Percentiles rank a stretch among this genome's conserved stretches.
phyloP scores from a whole-genome alignment of 2,888 invertebrate species.

The Acleris holmiana region DNA sequence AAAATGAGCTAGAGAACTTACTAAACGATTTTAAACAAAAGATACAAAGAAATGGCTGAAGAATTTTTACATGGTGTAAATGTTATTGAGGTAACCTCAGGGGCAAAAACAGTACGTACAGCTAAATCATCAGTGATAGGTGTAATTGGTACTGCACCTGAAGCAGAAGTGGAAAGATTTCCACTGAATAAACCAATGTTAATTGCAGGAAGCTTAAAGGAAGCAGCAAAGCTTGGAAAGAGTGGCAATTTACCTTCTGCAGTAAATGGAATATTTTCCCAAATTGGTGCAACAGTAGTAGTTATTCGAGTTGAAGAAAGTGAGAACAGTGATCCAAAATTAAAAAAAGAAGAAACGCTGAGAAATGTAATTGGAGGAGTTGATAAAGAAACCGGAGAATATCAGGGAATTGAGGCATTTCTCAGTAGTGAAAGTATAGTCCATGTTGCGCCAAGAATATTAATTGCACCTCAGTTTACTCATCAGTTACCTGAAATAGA shows the following conservation, averaged over 20 bases:
- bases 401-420: background rate
- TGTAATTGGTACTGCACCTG: constrained; percentile 3
- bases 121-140: constrained; percentile 3
- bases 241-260: background rate
- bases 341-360: background rate
- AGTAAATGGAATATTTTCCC: background rate
- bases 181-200: background rate
- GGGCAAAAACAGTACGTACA: too few species aligned
- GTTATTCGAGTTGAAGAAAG: constrained; percentile 1
- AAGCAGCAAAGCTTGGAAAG: background rate
- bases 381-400: constrained; percentile 1
- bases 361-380: background rate
- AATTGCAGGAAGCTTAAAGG: background rate
- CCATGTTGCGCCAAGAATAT: background rate
- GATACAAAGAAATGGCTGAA: too few species aligned
- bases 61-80: too few species aligned
- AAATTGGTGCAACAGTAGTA: constrained; percentile 1
- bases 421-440: constrained; percentile 3
- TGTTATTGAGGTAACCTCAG: too few species aligned
- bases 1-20: too few species aligned
- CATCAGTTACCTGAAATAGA: background rate
- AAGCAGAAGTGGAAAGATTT: background rate
- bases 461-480: constrained; percentile 1
- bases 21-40: too few species aligned
- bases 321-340: constrained; percentile 1